phyloP scores from a whole-genome alignment of 2,888 invertebrate genomes.

The Cheilosia variabilis region DNA sequence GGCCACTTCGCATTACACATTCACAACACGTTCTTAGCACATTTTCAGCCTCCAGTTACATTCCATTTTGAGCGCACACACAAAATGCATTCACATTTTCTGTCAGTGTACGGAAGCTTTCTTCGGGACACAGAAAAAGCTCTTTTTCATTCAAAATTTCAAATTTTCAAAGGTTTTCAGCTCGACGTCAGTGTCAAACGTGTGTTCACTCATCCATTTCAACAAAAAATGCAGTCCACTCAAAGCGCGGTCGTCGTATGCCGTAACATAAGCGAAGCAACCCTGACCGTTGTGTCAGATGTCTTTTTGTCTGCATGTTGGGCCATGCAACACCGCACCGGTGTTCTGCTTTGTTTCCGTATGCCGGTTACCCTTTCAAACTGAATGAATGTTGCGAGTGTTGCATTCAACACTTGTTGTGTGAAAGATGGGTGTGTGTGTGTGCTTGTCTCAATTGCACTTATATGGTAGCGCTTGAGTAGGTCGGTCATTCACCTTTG shows the following conservation, averaged over 20 bases:
- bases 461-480: conserved; percentile 82
- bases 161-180: conserved; percentile 25
- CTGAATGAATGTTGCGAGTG: conserved; percentile 42
- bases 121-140: conserved; percentile 14
- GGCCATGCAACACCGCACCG: conserved; percentile 5
- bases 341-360: conserved; percentile 59
- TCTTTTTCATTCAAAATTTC: conserved; percentile 5
- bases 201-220: conserved; percentile 47
- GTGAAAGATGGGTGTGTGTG: conserved; percentile 46
- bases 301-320: conserved; percentile 20
- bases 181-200: conserved; percentile 53
- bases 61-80: conserved; percentile 27
- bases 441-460: not conserved
- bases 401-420: conserved; percentile 74
- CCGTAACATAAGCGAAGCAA: conserved; percentile 34
- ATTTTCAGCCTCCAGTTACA: conserved; percentile 53
- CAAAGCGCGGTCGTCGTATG: not conserved
- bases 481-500: conserved; percentile 84
- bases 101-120: conserved; percentile 45
- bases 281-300: conserved; percentile 42
- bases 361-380: conserved; percentile 30
- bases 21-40: conserved; percentile 59
- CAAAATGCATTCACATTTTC: conserved; percentile 35
- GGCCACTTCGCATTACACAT: conserved; percentile 29
- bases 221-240: conserved; percentile 7